Evolutionary conservation across 2,888 invertebrate species (phyloP).

Genomic region (Epirrita christyi): DNA sequence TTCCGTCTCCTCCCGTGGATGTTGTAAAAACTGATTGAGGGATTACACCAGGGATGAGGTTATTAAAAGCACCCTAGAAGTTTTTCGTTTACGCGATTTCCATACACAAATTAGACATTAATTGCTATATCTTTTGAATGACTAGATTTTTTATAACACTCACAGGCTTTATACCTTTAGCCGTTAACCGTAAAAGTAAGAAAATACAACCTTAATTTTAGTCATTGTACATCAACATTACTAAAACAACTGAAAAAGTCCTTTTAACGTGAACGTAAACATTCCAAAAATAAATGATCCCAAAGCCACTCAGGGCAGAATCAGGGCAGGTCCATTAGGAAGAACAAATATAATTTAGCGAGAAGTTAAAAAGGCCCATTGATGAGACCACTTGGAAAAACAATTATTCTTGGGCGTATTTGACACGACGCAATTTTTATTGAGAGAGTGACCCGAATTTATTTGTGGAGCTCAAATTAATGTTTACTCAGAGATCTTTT

Average conservation of each 20-base stretch:
- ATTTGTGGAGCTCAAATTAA: conserved; percentile 8
- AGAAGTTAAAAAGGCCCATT: conserved; percentile 28
- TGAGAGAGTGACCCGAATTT: conserved; percentile 20
- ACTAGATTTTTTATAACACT: too few species aligned
- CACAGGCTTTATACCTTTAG: too few species aligned
- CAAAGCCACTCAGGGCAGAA: conserved; percentile 24
- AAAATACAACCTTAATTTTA: neutral
- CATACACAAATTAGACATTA: too few species aligned
- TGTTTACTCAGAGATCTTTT: neutral
- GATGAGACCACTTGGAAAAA: conserved; percentile 27
- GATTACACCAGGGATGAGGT: too few species aligned
- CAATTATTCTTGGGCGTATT: conserved; percentile 26
- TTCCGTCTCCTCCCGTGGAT: too few species aligned
- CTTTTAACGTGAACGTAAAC: conserved; percentile 28
- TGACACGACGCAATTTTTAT: conserved; percentile 32
- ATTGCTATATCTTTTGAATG: too few species aligned
- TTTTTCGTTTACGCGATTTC: too few species aligned
- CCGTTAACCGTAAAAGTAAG: too few species aligned
- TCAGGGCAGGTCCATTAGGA: conserved; percentile 22
- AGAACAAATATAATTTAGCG: conserved; percentile 30
- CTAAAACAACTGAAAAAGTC: conserved; percentile 18
- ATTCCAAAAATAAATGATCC: conserved; percentile 31
- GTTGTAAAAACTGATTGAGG: too few species aligned
- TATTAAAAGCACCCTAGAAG: too few species aligned
- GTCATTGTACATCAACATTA: conserved; percentile 1